These are phyloP conservation scores for Octopus sinensis DNA, from an alignment of 1,140 invertebrate species.

Conservation along the genomic window DNA sequence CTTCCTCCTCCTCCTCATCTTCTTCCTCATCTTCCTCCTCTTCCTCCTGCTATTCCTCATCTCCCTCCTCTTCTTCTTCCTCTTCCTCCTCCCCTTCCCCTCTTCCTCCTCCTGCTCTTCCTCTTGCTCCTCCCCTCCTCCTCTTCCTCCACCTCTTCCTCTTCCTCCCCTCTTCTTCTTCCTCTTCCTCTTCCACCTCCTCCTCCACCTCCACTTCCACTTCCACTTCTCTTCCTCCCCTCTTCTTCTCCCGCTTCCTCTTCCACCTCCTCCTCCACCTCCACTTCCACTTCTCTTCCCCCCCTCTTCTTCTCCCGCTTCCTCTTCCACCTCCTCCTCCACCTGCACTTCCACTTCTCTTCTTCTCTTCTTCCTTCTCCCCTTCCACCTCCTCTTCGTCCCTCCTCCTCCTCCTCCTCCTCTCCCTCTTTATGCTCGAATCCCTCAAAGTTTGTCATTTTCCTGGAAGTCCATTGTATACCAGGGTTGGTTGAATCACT, in stretches of 20 bases:
- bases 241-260: neutral
- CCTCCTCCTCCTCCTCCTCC: slow-evolving; percentile 2
- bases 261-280: neutral
- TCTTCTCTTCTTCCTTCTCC: neutral
- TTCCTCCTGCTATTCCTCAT: too few species aligned
- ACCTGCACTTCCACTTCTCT: neutral
- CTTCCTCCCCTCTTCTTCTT: too few species aligned
- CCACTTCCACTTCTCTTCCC: neutral
- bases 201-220: neutral
- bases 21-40: neutral
- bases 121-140: neutral
- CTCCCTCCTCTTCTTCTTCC: neutral
- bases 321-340: neutral
- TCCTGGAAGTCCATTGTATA: too few species aligned
- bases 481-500: too few species aligned
- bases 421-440: neutral
- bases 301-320: neutral
- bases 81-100: neutral
- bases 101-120: neutral
- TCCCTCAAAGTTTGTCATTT: neutral
- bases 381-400: slow-evolving; percentile 7
- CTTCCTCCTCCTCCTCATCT: neutral
- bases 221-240: neutral
- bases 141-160: neutral
- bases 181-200: too few species aligned